These are phyloP conservation scores for Mustelus asterias DNA, from an alignment of 2,113 vertebrate genomes.

Conservation along the genomic window DNA sequence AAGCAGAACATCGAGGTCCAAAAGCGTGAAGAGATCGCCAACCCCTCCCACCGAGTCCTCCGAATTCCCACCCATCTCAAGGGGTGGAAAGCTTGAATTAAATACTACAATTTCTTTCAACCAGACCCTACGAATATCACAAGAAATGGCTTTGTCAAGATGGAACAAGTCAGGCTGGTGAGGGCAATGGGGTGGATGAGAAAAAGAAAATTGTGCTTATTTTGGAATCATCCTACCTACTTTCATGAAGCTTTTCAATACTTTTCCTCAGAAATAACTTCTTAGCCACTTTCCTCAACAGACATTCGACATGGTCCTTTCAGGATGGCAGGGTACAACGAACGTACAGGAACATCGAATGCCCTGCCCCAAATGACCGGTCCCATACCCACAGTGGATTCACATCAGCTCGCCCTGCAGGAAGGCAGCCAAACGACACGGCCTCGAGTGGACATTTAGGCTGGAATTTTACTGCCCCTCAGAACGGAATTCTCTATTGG, in stretches of 20 bases:
- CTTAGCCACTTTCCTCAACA: neutral
- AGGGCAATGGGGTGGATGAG: neutral
- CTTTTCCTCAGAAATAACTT: neutral
- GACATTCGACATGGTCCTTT: neutral
- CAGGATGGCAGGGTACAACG: neutral
- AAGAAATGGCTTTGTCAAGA: neutral
- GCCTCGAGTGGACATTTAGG: neutral
- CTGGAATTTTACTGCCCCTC: no score
- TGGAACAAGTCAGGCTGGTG: neutral
- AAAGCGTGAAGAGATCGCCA: neutral
- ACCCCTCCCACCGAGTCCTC: neutral
- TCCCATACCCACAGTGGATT: neutral
- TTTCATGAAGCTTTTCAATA: neutral
- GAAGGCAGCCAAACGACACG: neutral
- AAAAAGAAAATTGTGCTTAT: constrained; percentile 16
- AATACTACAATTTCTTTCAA: neutral
- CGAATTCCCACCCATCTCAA: neutral
- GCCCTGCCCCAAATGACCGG: neutral
- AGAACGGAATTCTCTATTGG: no score
- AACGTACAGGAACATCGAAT: neutral
- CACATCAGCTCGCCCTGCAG: neutral
- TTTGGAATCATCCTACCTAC: neutral
- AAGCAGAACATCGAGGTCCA: neutral
- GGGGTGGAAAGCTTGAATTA: neutral
- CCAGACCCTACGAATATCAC: neutral